phyloP scores from a whole-genome alignment of 2,888 invertebrate species.

The Malthinus seriepunctatus region DNA sequence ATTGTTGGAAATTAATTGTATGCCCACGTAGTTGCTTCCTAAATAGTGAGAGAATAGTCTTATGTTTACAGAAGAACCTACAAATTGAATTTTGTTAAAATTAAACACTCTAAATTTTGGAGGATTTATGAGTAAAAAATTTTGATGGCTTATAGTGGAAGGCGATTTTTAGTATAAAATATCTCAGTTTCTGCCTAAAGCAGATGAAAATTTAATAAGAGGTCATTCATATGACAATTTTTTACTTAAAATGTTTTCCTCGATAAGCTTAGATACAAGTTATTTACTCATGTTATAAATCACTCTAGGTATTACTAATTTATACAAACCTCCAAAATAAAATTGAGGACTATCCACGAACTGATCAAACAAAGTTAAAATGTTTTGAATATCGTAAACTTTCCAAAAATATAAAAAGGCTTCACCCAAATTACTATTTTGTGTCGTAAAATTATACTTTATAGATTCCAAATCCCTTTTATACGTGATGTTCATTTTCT shows the following conservation, averaged over 20 bases:
- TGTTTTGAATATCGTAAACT: slow-evolving; percentile 39
- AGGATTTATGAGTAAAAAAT: too few relatives aligned
- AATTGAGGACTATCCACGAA: slow-evolving; percentile 40
- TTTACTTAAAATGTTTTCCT: too few relatives aligned
- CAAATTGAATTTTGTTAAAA: slow-evolving; percentile 29
- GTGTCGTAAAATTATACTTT: slow-evolving; percentile 43
- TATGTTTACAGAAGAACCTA: slow-evolving; percentile 44
- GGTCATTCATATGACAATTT: too few relatives aligned
- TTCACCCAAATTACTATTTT: slow-evolving; percentile 39
- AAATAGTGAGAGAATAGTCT: slow-evolving; percentile 44
- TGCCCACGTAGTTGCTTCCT: slow-evolving; percentile 37
- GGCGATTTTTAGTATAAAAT: too few relatives aligned
- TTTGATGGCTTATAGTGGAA: too few relatives aligned
- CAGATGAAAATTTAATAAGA: too few relatives aligned
- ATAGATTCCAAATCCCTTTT: slow-evolving; percentile 38
- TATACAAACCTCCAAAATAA: slow-evolving; percentile 29
- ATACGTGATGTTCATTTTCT: not conserved
- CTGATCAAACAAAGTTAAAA: slow-evolving; percentile 38
- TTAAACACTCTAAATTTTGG: not conserved
- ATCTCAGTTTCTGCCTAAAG: too few relatives aligned
- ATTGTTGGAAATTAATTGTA: slow-evolving; percentile 39
- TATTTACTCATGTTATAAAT: too few relatives aligned
- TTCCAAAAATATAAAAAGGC: slow-evolving; percentile 49
- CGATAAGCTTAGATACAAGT: too few relatives aligned
- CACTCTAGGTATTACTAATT: too few relatives aligned